Evolutionary conservation across 1,140 invertebrate genomes (phyloP).

Genomic region (Bradynema listronoti): DNA sequence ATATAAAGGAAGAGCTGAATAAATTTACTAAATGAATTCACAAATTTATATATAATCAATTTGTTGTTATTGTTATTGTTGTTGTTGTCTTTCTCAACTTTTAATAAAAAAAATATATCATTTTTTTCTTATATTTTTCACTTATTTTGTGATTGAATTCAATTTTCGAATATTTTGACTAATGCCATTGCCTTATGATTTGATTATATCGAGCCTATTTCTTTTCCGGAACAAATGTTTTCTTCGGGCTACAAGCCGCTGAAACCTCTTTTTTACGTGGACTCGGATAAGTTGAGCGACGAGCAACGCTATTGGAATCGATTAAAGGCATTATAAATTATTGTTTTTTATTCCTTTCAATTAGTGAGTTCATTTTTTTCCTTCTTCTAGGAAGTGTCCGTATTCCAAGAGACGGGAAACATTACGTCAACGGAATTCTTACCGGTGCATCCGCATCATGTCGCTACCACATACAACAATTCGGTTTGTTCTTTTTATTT

Average conservation of each 20-base stretch:
- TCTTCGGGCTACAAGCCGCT: slow-evolving; percentile 37
- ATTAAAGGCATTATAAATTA: slow-evolving; percentile 38
- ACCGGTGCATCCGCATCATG: slow-evolving; percentile 36
- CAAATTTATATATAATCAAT: too few species aligned
- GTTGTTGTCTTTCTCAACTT: too few species aligned
- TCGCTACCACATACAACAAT: slow-evolving; percentile 41
- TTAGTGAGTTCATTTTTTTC: too few species aligned
- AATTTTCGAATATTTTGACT: too few species aligned
- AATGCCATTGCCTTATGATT: too few species aligned
- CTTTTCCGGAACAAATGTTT: slow-evolving; percentile 27
- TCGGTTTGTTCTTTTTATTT: too few species aligned
- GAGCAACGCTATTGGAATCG: slow-evolving; percentile 49
- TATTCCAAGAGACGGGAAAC: slow-evolving; percentile 51
- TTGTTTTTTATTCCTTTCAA: slow-evolving; percentile 7
- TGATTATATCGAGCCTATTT: not conserved
- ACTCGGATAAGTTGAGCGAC: slow-evolving; percentile 25
- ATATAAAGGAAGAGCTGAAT: too few species aligned
- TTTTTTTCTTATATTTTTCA: too few species aligned
- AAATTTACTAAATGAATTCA: too few species aligned
- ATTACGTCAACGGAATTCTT: slow-evolving; percentile 40
- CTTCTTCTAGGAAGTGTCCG: slow-evolving; percentile 45
- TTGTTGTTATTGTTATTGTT: too few species aligned
- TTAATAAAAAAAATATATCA: too few species aligned
- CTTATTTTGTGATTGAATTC: too few species aligned
- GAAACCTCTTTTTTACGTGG: slow-evolving; percentile 13